Evolutionary conservation across 2,888 invertebrate species (phyloP).

Genomic region (Cantharis rustica): DNA sequence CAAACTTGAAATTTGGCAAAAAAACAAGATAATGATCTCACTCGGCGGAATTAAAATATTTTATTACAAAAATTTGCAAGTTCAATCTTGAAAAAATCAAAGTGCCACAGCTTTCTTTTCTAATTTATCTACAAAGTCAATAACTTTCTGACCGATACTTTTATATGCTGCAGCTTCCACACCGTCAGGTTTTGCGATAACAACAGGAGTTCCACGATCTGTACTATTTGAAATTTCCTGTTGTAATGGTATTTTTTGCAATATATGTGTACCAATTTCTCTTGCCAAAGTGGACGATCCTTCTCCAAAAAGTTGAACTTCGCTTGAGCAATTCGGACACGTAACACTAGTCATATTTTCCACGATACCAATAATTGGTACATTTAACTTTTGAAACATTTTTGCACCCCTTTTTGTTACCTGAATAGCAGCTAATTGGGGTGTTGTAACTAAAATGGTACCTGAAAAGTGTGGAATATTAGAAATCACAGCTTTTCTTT

Average conservation of each 20-base stretch:
- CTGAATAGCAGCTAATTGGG: slow-evolving; percentile 85
- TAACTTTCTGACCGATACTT: slow-evolving; percentile 41
- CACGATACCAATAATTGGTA: slow-evolving; percentile 85
- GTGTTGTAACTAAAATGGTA: slow-evolving; percentile 89
- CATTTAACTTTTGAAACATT: slow-evolving; percentile 84
- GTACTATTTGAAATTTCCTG: slow-evolving; percentile 69
- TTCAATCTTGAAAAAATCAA: neutral
- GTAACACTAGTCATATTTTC: slow-evolving; percentile 87
- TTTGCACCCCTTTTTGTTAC: slow-evolving; percentile 84
- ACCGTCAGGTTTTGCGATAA: slow-evolving; percentile 66
- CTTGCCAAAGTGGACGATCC: slow-evolving; percentile 65
- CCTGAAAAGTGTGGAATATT: slow-evolving; percentile 57
- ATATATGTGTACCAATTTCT: slow-evolving; percentile 68
- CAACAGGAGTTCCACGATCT: slow-evolving; percentile 77
- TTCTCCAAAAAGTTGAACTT: slow-evolving; percentile 74
- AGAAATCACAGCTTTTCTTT: neutral
- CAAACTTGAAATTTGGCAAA: too few species aligned
- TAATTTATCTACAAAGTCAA: slow-evolving; percentile 36
- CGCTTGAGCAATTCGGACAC: slow-evolving; percentile 78
- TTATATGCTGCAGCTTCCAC: slow-evolving; percentile 38
- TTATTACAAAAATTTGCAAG: neutral
- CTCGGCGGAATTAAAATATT: too few species aligned
- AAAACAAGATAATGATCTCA: too few species aligned
- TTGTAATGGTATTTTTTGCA: slow-evolving; percentile 76
- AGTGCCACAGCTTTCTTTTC: neutral